These are phyloP conservation scores for Drosophila macrospina DNA, from an alignment of 2,888 invertebrate species.

Conservation along the genomic window DNA sequence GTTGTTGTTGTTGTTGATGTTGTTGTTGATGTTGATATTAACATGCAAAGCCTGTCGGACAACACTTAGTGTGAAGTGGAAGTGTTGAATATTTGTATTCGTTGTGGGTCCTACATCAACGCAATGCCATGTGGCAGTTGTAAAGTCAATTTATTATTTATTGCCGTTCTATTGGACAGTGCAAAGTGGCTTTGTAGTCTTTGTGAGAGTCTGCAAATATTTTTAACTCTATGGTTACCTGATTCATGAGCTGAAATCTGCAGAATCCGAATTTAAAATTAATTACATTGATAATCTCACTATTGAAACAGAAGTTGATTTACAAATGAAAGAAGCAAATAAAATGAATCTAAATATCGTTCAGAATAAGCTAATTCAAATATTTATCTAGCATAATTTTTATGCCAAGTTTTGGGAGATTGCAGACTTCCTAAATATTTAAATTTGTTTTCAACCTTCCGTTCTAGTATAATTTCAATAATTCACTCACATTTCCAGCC, in stretches of 20 bases:
- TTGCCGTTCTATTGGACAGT: background rate
- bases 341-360: no score
- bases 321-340: no score
- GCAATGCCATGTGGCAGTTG: conserved; percentile 1
- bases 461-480: no score
- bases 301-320: no score
- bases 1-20: conserved; percentile 13
- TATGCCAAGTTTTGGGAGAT: no score
- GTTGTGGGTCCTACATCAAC: conserved; percentile 6
- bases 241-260: background rate
- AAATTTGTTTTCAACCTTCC: no score
- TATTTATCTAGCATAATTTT: no score
- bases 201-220: background rate
- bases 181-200: background rate
- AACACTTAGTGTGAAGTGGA: conserved; percentile 32
- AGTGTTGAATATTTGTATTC: conserved; percentile 31
- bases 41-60: conserved; percentile 28
- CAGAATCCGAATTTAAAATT: no score
- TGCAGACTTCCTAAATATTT: no score
- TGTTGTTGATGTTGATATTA: conserved; percentile 27
- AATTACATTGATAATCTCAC: no score
- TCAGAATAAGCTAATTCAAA: no score
- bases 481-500: background rate
- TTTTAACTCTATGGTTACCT: conserved; percentile 1
- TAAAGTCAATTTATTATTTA: conserved; percentile 18